Conservation (phyloP, 2,113 vertebrate species). For the Campylomormyrus numenius region DNA sequence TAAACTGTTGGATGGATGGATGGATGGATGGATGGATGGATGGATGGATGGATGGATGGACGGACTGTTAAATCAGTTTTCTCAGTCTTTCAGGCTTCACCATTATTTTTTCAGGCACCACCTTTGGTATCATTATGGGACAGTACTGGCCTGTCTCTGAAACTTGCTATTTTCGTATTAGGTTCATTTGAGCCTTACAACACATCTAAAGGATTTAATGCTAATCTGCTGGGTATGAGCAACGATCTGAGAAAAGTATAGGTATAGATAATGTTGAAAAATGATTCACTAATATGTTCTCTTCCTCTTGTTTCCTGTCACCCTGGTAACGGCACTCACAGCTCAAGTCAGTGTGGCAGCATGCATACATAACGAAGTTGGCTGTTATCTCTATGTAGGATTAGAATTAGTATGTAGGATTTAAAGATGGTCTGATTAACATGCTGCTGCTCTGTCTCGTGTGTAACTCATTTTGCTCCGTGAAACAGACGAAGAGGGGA, state of each 20-base stretch:
- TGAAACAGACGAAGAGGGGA: neutral
- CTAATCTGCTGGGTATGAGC: neutral
- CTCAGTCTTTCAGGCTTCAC: neutral
- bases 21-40: neutral
- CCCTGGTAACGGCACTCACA: neutral
- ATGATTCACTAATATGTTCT: neutral
- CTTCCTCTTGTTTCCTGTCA: slow-evolving; percentile 1
- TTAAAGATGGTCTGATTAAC: neutral
- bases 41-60: neutral
- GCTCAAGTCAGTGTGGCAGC: neutral
- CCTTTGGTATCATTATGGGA: neutral
- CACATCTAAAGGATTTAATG: neutral
- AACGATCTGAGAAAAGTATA: neutral
- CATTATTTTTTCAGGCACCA: neutral
- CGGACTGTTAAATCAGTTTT: neutral
- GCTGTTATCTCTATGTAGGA: neutral
- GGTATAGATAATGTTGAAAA: neutral
- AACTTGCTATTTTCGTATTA: neutral
- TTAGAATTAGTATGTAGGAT: neutral
- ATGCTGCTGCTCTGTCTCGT: neutral
- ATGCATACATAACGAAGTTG: neutral
- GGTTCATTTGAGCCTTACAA: neutral
- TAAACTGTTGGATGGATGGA: neutral
- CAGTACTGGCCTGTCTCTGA: neutral
- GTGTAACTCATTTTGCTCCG: neutral